These are phyloP conservation scores for Somateria mollissima DNA, from an alignment of 2,797 vertebrate genomes.

Conservation along the genomic window DNA sequence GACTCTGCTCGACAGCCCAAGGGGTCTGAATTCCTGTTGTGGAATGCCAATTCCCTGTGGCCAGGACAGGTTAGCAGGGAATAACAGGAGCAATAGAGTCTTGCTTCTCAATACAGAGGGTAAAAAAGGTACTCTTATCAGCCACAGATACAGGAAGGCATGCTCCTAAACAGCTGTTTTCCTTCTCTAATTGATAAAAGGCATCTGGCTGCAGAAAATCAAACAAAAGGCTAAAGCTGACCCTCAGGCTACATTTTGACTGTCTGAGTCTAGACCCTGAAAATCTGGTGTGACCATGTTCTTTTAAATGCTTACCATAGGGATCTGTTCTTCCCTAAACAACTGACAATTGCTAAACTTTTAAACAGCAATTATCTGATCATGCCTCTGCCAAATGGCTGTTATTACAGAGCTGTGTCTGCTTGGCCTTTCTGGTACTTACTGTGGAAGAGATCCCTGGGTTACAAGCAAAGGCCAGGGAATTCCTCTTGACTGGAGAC, in stretches of 20 bases:
- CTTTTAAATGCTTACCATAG: background rate
- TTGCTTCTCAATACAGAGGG: background rate
- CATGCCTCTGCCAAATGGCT: background rate
- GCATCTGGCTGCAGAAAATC: background rate
- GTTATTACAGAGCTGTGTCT: background rate
- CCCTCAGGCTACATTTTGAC: background rate
- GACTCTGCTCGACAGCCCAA: background rate
- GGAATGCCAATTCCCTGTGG: rapidly evolving
- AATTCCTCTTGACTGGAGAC: background rate
- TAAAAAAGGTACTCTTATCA: background rate
- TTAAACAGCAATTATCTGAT: background rate
- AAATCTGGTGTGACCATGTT: background rate
- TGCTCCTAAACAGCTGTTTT: background rate
- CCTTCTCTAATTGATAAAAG: background rate
- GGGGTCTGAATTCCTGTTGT: background rate
- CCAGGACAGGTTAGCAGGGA: background rate
- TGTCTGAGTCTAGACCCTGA: background rate
- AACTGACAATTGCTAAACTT: background rate
- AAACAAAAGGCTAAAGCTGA: background rate
- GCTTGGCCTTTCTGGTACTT: background rate
- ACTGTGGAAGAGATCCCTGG: background rate
- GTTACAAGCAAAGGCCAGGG: background rate
- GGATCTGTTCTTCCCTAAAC: background rate
- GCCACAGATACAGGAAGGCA: background rate
- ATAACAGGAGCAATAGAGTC: rapidly evolving